phyloP scores from a whole-genome alignment of 2,888 invertebrate genomes.

The Maniola hyperantus region DNA sequence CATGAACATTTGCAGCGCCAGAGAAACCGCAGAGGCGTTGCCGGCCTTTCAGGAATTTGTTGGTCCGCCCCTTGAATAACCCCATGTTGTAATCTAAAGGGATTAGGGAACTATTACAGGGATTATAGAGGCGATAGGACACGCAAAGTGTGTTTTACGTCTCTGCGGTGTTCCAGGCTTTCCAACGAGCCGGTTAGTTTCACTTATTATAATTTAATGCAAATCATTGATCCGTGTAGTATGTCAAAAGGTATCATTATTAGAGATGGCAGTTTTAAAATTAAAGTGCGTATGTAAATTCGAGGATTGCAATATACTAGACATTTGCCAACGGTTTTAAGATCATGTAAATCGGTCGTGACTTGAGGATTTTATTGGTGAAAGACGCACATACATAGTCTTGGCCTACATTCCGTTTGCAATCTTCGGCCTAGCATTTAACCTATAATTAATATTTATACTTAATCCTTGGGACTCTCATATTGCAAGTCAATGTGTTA shows the following conservation, averaged over 20 bases:
- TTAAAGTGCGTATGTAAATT: slow-evolving; percentile 7
- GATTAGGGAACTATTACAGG: no score
- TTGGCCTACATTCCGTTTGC: slow-evolving; percentile 8
- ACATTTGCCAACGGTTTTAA: slow-evolving; percentile 6
- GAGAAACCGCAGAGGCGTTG: no score
- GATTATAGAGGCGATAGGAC: no score
- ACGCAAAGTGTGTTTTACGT: no score
- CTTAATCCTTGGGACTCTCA: not conserved
- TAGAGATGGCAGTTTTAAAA: not conserved
- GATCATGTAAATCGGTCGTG: slow-evolving; percentile 13
- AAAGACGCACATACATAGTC: slow-evolving; percentile 6
- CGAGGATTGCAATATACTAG: slow-evolving; percentile 11
- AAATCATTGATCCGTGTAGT: not conserved
- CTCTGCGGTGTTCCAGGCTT: no score
- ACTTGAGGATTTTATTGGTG: slow-evolving; percentile 11
- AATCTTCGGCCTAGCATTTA: slow-evolving; percentile 6
- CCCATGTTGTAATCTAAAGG: no score
- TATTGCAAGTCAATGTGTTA: no score
- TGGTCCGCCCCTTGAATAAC: no score
- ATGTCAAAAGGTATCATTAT: not conserved
- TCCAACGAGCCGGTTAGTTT: no score
- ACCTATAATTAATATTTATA: slow-evolving; percentile 9
- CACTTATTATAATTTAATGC: not conserved
- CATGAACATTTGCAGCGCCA: no score
- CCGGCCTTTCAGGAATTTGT: no score